These are phyloP conservation scores for Liasis olivaceus DNA, from an alignment of 2,797 vertebrate genomes.

Conservation along the genomic window DNA sequence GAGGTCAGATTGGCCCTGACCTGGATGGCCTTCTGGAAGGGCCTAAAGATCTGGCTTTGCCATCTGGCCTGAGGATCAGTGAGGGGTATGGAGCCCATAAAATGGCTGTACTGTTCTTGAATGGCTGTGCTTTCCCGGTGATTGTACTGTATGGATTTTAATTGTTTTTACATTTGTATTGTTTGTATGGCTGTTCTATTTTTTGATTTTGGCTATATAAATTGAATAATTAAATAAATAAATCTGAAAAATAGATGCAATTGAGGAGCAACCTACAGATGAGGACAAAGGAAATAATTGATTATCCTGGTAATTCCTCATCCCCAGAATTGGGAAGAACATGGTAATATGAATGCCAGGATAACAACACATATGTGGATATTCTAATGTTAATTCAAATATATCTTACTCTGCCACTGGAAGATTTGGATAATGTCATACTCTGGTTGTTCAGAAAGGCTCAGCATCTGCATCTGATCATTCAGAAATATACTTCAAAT, in stretches of 20 bases:
- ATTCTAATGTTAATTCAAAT: not conserved
- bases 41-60: not conserved
- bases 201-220: not conserved
- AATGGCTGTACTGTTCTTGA: not conserved
- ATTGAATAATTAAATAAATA: not conserved
- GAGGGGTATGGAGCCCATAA: not conserved
- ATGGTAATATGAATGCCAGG: not conserved
- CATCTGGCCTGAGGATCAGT: not conserved
- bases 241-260: not conserved
- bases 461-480: fast-evolving
- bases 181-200: not conserved
- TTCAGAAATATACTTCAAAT: not conserved
- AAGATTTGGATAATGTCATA: not conserved
- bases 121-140: not conserved
- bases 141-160: not conserved
- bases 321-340: not conserved
- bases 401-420: not conserved
- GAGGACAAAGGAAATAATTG: not conserved
- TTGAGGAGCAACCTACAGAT: not conserved
- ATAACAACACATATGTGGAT: not conserved
- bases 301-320: not conserved
- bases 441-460: not conserved
- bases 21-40: not conserved
- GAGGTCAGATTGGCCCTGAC: not conserved
- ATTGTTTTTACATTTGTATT: not conserved